Base-by-base conservation (phyloP, 2,113 vertebrate species). In the Phylloscopus whistleri region DNA sequence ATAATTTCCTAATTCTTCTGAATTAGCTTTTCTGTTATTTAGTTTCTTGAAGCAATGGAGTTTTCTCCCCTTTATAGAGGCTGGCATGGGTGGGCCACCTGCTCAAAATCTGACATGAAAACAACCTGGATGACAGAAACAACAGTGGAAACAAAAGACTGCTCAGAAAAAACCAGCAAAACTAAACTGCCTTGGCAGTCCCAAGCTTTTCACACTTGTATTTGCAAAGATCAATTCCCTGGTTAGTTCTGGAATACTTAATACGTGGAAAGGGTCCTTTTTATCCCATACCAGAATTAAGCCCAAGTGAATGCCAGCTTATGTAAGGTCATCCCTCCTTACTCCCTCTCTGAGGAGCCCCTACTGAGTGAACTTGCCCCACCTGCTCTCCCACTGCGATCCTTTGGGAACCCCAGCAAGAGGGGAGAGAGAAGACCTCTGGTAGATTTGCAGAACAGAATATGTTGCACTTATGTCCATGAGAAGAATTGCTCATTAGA, bases 171-270 rank as follows among this genome's bases (percentile, higher is more conserved):
- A 63, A 93, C 27, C 9, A 62, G 27, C 24, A 72, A 60, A 91
- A 77, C 0, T 1, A 80, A 83, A 39, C 26, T 1, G 0, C 5
- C 6, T 77, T n/a, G n/a, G 39, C 18, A 88, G n/a, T 19, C n/a
- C 31, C 27, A n/a, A 88, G 31, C 19, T 74, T 88, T 92, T 93
- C 35, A 87, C 30, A 52, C 6, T 58, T 87, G 30, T 33, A 7
- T 68, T 93, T 67, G 8, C 43, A 74, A 84, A 84, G 35, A 68
- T 33, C 31, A 77, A 26, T 84, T 76, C n/a, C 14, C 26, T 48
- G 6, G 12, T 73, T 43, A 46, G 5, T 74, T 64, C 68, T 18
- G 12, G 24, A 77, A 63, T 37, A 52, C 22, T 52, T 49, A 82
- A 30, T 62, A 49, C 19, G 49, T 88, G 63, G 39, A 74, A 88